Evolutionary conservation across 2,797 vertebrate species (phyloP).

Genomic region (Kryptopterus vitreolus): DNA sequence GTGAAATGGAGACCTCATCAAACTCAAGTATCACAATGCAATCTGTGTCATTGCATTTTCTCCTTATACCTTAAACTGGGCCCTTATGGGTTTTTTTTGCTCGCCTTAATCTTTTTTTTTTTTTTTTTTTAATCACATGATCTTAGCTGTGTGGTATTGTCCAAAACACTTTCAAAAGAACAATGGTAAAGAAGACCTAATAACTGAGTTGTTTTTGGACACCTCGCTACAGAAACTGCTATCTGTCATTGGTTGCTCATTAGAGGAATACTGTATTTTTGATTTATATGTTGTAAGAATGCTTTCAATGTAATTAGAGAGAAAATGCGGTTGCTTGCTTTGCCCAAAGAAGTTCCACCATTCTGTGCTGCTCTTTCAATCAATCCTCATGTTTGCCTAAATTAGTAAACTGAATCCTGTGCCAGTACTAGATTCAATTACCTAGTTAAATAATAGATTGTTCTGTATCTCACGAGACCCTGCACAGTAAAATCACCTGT

Average conservation of each 20-base stretch:
- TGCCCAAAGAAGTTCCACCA: conserved; percentile 17
- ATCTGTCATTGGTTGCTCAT: neutral
- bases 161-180: conserved; percentile 12
- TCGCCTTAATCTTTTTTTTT: conserved; percentile 9
- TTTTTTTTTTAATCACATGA: too few relatives aligned
- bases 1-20: neutral
- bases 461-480: conserved; percentile 8
- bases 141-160: neutral
- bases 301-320: neutral
- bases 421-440: neutral
- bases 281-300: neutral
- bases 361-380: conserved; percentile 17
- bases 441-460: neutral
- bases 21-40: neutral
- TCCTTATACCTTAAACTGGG: neutral
- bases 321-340: conserved; percentile 6
- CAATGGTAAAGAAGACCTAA: neutral
- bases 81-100: neutral
- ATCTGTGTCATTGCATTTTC: neutral
- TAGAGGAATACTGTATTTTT: neutral
- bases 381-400: neutral
- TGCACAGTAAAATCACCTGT: neutral
- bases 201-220: neutral
- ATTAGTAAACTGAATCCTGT: neutral
- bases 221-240: conserved; percentile 9